Percentiles rank a stretch among this genome's conserved stretches.
These are phyloP conservation scores for Drosophila lowei DNA, from an alignment of 1,140 invertebrate genomes.

Conservation along the genomic window DNA sequence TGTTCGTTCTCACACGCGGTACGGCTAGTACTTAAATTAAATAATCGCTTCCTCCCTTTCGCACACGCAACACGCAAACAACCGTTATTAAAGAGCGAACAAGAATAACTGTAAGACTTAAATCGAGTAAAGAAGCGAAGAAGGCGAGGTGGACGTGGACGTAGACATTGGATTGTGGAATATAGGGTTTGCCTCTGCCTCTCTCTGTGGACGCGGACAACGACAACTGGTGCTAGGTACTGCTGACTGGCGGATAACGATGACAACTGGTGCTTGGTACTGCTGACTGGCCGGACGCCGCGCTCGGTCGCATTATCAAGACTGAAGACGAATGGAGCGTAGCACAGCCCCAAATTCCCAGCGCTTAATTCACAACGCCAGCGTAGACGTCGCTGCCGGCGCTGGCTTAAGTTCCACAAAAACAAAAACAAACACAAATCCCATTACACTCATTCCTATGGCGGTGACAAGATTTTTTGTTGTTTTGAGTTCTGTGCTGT, in stretches of 20 bases:
- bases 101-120: slow-evolving; percentile 45
- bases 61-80: slow-evolving; percentile 64
- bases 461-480: background rate
- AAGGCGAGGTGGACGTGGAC: slow-evolving; percentile 16
- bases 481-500: slow-evolving; percentile 6
- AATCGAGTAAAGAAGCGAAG: slow-evolving; percentile 20
- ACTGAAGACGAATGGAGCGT: slow-evolving; percentile 56
- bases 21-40: slow-evolving; percentile 54
- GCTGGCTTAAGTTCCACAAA: slow-evolving; percentile 50
- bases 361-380: slow-evolving; percentile 59
- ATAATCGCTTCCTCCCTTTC: slow-evolving; percentile 55
- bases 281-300: slow-evolving; percentile 6
- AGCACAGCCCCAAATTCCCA: slow-evolving; percentile 35
- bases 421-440: slow-evolving; percentile 46
- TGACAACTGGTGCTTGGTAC: slow-evolving; percentile 24
- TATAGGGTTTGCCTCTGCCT: background rate
- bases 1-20: slow-evolving; percentile 22
- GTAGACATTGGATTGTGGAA: slow-evolving; percentile 1
- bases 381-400: slow-evolving; percentile 8
- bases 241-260: slow-evolving; percentile 35
- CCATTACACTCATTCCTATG: slow-evolving; percentile 58
- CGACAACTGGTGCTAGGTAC: slow-evolving; percentile 31
- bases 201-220: slow-evolving; percentile 29
- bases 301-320: slow-evolving; percentile 55
- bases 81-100: slow-evolving; percentile 55